Conservation (phyloP, 2,888 invertebrate species). For the Ashinkailepas kermadecensis region DNA sequence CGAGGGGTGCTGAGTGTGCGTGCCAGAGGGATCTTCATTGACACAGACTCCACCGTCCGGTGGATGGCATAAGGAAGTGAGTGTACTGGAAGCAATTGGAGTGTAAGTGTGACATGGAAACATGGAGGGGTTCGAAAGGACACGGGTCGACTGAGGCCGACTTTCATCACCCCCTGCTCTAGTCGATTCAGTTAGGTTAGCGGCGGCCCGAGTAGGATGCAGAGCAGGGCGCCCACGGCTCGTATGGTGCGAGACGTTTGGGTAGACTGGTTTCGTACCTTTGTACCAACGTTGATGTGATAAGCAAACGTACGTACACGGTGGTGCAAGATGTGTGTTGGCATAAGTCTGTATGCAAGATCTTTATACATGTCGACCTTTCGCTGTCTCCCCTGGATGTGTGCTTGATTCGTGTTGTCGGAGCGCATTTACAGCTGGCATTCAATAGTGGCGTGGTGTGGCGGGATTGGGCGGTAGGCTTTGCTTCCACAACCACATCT, state of each 20-base stretch:
- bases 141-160: background rate
- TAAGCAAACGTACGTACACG: background rate
- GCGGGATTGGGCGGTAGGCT: background rate
- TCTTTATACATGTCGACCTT: background rate
- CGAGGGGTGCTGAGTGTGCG: background rate
- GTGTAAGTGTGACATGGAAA: too few relatives aligned
- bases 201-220: background rate
- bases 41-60: too few relatives aligned
- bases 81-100: too few relatives aligned
- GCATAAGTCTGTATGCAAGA: background rate
- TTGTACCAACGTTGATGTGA: constrained; percentile 7
- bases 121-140: too few relatives aligned
- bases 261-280: background rate
- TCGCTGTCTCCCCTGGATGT: background rate
- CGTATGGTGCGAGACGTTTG: background rate
- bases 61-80: too few relatives aligned
- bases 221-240: too few relatives aligned
- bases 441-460: background rate
- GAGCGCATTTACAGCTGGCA: background rate
- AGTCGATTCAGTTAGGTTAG: background rate
- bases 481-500: background rate
- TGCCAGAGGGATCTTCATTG: too few relatives aligned
- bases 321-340: background rate
- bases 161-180: background rate
- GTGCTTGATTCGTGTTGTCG: background rate